phyloP scores from a whole-genome alignment of 2,113 vertebrate genomes.

The Xenopus tropicalis region UCB_Xtro_10.0 CM004443.2:125137001-125137500 shows the following conservation, averaged over 20 bases:
- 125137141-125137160: slow-evolving; percentile 6
- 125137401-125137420: too few species aligned
- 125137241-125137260: not conserved
- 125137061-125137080: not conserved
- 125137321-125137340: too few species aligned
- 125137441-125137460: too few species aligned
- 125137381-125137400: too few species aligned
- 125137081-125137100: not conserved
- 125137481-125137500: too few species aligned
- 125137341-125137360: too few species aligned
- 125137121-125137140: not conserved
- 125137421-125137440: too few species aligned
- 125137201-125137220: not conserved
- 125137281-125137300: not conserved
- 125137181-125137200: slow-evolving; percentile 9
- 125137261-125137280: not conserved
- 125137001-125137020: not conserved
- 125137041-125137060: not conserved
- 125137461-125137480: too few species aligned
- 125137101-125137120: not conserved
- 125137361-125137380: too few species aligned
- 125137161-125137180: slow-evolving; percentile 10
- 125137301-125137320: too few species aligned
- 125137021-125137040: not conserved
- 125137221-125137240: not conserved